Conservation (phyloP, 2,797 vertebrate genomes). For the Rhinogobio ventralis region DNA sequence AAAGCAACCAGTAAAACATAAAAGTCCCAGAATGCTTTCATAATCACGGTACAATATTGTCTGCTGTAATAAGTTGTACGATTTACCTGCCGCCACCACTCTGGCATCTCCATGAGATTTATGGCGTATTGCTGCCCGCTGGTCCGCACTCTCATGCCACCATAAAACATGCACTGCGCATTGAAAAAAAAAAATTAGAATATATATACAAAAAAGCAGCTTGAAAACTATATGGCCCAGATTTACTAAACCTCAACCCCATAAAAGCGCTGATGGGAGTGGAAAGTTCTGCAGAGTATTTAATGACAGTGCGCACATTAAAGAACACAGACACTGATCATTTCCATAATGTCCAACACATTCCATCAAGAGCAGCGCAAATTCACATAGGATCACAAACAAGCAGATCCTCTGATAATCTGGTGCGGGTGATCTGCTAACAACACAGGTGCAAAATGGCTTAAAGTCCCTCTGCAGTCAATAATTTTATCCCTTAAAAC, state of each 20-base stretch:
- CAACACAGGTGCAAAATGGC: not conserved
- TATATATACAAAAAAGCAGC: not conserved
- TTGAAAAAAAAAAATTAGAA: not conserved
- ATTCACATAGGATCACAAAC: not conserved
- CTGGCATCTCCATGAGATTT: conserved; percentile 85
- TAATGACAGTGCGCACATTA: not conserved
- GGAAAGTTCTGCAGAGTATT: not conserved
- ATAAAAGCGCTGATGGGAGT: not conserved
- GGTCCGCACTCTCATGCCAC: conserved; percentile 88
- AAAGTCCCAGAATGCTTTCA: not conserved
- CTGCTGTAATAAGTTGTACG: not conserved
- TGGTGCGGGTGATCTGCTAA: not conserved
- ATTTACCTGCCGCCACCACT: conserved; percentile 89
- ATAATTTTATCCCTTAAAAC: too few relatives aligned
- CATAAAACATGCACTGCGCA: conserved; percentile 86
- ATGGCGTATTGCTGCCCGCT: conserved; percentile 82
- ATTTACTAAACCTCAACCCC: not conserved
- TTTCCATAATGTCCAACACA: not conserved
- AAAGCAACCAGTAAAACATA: not conserved
- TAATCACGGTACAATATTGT: not conserved
- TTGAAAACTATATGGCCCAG: not conserved
- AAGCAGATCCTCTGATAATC: not conserved
- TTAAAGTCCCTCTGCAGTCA: too few relatives aligned
- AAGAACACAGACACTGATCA: not conserved
- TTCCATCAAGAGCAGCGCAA: too few relatives aligned